Conservation (phyloP, 2,888 invertebrate genomes). For the Amphipyra tragopoginis region DNA sequence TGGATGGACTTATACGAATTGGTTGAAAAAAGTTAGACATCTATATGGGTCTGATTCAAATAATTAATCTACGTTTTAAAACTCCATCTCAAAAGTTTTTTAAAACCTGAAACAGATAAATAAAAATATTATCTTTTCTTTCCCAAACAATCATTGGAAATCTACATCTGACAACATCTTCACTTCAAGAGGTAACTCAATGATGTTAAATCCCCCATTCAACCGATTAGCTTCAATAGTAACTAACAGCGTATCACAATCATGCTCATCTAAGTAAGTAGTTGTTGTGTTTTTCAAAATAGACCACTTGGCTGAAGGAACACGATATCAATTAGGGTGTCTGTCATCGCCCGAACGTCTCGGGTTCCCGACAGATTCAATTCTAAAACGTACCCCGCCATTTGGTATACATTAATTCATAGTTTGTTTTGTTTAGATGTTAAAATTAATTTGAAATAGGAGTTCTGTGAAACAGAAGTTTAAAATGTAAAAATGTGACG, state of each 20-base stretch:
- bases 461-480: slow-evolving; percentile 48
- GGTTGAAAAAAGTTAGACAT: no score
- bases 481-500: slow-evolving; percentile 40
- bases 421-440: slow-evolving; percentile 64
- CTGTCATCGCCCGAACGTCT: slow-evolving; percentile 76
- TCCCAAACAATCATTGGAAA: no score
- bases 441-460: slow-evolving; percentile 63
- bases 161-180: neutral
- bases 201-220: slow-evolving; percentile 12
- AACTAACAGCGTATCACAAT: slow-evolving; percentile 40
- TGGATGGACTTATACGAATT: no score
- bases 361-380: slow-evolving; percentile 73
- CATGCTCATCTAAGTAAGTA: slow-evolving; percentile 49
- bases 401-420: slow-evolving; percentile 69
- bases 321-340: slow-evolving; percentile 85
- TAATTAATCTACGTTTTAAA: no score
- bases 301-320: slow-evolving; percentile 79
- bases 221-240: slow-evolving; percentile 18
- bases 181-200: neutral
- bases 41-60: no score
- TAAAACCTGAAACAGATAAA: no score
- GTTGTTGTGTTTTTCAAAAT: slow-evolving; percentile 67
- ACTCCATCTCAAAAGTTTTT: no score
- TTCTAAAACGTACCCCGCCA: slow-evolving; percentile 63
- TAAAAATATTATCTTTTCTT: no score